Evolutionary conservation across 2,797 vertebrate species (phyloP).

Genomic region (Cyprinodon diabolis): DNA sequence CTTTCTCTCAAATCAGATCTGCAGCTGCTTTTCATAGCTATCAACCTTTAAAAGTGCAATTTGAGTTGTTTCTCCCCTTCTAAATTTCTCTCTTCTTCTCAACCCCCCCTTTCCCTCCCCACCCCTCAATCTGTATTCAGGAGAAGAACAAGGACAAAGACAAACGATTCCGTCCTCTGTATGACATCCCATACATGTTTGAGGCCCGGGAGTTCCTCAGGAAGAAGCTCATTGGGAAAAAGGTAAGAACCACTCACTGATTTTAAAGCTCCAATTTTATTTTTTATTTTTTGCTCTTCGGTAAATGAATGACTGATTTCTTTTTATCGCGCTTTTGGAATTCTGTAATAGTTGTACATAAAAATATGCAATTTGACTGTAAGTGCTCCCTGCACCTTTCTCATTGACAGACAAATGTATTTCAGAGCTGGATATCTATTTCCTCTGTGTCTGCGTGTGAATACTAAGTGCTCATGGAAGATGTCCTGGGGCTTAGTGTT

Average conservation of each 20-base stretch:
- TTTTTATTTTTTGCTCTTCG: not conserved
- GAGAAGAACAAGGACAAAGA: slow-evolving; percentile 95
- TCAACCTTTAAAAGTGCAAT: slow-evolving; percentile 1
- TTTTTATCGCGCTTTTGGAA: slow-evolving; percentile 34
- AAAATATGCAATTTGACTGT: slow-evolving; percentile 10
- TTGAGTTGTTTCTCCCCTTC: slow-evolving; percentile 29
- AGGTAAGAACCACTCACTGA: slow-evolving; percentile 77
- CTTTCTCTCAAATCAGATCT: not conserved
- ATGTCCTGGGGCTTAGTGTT: slow-evolving; percentile 56
- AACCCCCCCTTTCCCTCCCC: not conserved
- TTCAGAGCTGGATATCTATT: slow-evolving; percentile 39
- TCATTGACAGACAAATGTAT: slow-evolving; percentile 24
- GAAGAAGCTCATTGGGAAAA: slow-evolving; percentile 98
- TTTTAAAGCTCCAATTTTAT: not conserved
- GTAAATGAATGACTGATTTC: slow-evolving; percentile 32
- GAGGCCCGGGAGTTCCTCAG: slow-evolving; percentile 97
- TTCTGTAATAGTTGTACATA: slow-evolving; percentile 31
- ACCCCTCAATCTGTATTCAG: slow-evolving; percentile 49
- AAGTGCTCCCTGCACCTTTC: not conserved
- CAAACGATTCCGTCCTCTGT: slow-evolving; percentile 95
- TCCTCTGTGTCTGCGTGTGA: slow-evolving; percentile 41
- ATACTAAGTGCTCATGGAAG: slow-evolving; percentile 50
- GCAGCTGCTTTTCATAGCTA: slow-evolving; percentile 3
- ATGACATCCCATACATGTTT: slow-evolving; percentile 99
- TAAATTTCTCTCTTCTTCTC: slow-evolving; percentile 2